These are phyloP conservation scores for Emydoidea blandingii DNA, from an alignment of 2,797 vertebrate species.

Conservation along the genomic window DNA sequence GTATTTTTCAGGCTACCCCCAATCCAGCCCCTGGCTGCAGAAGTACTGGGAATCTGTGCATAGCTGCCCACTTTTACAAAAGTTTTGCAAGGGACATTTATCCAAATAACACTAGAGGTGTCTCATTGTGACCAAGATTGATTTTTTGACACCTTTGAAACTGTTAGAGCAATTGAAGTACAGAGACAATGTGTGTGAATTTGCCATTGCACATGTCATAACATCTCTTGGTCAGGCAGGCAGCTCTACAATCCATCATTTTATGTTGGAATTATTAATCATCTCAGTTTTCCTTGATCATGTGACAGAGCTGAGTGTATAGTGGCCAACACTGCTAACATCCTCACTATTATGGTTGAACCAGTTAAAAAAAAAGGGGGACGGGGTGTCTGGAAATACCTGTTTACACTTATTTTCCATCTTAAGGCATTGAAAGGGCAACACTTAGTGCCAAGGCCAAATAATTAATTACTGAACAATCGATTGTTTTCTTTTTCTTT, in stretches of 20 bases:
- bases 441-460: neutral
- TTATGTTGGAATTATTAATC: neutral
- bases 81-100: neutral
- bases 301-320: accelerated
- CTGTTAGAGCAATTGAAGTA: too few species aligned
- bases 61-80: neutral
- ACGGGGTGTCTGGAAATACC: neutral
- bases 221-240: neutral
- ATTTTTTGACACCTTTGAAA: too few species aligned
- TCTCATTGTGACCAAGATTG: too few species aligned
- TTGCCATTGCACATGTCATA: neutral
- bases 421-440: neutral
- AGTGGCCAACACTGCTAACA: neutral
- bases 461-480: neutral
- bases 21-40: neutral
- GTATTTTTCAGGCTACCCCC: neutral
- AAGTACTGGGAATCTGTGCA: neutral
- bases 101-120: neutral
- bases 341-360: neutral
- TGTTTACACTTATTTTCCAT: neutral
- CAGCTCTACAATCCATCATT: neutral
- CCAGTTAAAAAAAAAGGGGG: neutral
- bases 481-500: neutral
- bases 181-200: neutral
- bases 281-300: accelerated